These are phyloP conservation scores for Conus canariensis DNA, from an alignment of 2,888 invertebrate genomes.

Conservation along the genomic window DNA sequence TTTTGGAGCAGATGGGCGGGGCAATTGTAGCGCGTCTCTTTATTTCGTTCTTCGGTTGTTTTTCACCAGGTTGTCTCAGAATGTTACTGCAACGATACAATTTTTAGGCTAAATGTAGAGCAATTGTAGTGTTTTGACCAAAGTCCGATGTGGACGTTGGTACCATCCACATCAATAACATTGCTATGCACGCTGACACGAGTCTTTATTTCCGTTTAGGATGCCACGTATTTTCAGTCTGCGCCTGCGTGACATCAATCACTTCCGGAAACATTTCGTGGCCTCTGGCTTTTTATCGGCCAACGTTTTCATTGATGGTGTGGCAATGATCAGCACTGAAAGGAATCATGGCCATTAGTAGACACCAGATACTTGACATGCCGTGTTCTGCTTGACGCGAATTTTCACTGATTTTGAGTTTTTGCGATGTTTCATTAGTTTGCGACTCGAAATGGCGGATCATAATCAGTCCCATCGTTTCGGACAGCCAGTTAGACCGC, in stretches of 20 bases:
- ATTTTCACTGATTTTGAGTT: neutral
- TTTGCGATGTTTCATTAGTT: neutral
- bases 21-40: too few species aligned
- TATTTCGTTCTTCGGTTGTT: too few species aligned
- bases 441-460: slow-evolving; percentile 41
- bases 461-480: slow-evolving; percentile 33
- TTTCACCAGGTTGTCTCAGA: too few species aligned
- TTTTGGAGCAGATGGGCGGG: too few species aligned
- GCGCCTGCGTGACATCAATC: slow-evolving; percentile 53
- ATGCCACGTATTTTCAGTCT: slow-evolving; percentile 55
- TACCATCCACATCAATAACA: too few species aligned
- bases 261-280: slow-evolving; percentile 58
- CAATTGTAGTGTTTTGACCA: too few species aligned
- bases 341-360: neutral
- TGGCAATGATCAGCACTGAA: slow-evolving; percentile 17
- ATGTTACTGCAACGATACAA: too few species aligned
- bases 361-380: neutral
- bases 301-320: slow-evolving; percentile 37
- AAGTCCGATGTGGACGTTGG: too few species aligned
- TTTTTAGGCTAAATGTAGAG: too few species aligned
- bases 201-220: slow-evolving; percentile 42
- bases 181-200: too few species aligned
- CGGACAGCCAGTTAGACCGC: slow-evolving; percentile 33
- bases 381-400: neutral
- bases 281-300: slow-evolving; percentile 44